Conservation (phyloP, 2,113 vertebrate genomes). For the Agapornis roseicollis region DNA sequence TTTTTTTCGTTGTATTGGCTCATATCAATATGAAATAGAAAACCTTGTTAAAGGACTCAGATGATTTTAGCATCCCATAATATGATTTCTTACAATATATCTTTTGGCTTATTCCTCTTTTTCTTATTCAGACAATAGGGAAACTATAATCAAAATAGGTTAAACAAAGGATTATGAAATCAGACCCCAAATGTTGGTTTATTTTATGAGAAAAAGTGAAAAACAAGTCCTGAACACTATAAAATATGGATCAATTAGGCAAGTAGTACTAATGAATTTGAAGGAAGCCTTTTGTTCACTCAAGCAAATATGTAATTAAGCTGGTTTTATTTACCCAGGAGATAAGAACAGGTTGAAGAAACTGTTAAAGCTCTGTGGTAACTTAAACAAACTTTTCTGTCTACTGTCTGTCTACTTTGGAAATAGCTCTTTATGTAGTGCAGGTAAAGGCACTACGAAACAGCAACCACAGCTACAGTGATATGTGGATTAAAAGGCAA, state of each 20-base stretch:
- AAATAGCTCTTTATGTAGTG: neutral
- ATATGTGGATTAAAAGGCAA: neutral
- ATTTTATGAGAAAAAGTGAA: neutral
- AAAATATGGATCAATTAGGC: neutral
- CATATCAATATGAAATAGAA: neutral
- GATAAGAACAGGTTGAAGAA: conserved; percentile 13
- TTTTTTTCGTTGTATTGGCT: neutral
- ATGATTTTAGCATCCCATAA: neutral
- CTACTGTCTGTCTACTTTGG: neutral
- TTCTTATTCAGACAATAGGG: neutral
- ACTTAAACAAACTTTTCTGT: neutral
- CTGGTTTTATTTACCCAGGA: conserved; percentile 11
- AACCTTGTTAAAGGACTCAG: neutral
- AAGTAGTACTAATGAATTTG: neutral
- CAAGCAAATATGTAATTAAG: neutral
- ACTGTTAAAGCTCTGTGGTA: neutral
- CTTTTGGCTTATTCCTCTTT: neutral
- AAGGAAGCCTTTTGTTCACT: neutral
- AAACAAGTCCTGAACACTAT: neutral
- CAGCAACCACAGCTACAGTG: neutral
- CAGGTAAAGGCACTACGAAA: neutral
- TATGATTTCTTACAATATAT: neutral
- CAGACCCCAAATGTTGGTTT: neutral
- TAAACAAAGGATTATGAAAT: neutral
- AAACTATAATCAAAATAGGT: neutral